Evolutionary conservation across 2,888 invertebrate species (phyloP), one percentile per base, ranked within the genome.

Genomic region (Pseudococcus jackbeardsleyi): DNA sequence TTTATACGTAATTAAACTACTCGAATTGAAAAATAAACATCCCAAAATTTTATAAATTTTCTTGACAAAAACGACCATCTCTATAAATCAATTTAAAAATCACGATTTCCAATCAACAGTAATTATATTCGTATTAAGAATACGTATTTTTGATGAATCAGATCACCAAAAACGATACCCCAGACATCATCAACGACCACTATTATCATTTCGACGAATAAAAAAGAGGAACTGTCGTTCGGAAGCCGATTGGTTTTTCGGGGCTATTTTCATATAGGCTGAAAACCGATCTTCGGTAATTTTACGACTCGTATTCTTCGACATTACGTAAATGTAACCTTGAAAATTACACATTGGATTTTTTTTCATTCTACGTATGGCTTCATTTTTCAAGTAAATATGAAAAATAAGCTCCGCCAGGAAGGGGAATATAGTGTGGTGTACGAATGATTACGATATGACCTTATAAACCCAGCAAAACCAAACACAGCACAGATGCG

Each of bases 331-430:
- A 82, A 72, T 72, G 19, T 46, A 82, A 82, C 79, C 79, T 82
- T 82, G 79, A 82, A 33, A 46, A 82, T 0, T 46, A n/a, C 15
- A 39, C 77, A 15, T 42, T 5, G 9, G 9, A 42, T 82, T 42
- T 82, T 72, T 72, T 72, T 72, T 33, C 33, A 82, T 46, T 82
- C 79, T 1, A 11, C 79, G 46, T 82, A 82, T 46, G 79, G 79
- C 79, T 82, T 82, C 79, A 82, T 82, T 82, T 82, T 82, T 82
- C 42, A 82, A 82, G 19, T 82, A 82, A 82, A 82, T 82, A 82
- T 82, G 46, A 82, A 82, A 82, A 82, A 82, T 82, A 82, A 82
- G 79, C 79, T 82, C 33, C 79, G 46, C 19, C 79, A 46, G 79
- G 79, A 82, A 82, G 79, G 79, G 79, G 79, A 82, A 82, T 64